Percentiles rank a stretch among this genome's conserved stretches.
These are phyloP conservation scores for Creontiades dilutus DNA, from an alignment of 2,888 invertebrate species.

Conservation along the genomic window DNA sequence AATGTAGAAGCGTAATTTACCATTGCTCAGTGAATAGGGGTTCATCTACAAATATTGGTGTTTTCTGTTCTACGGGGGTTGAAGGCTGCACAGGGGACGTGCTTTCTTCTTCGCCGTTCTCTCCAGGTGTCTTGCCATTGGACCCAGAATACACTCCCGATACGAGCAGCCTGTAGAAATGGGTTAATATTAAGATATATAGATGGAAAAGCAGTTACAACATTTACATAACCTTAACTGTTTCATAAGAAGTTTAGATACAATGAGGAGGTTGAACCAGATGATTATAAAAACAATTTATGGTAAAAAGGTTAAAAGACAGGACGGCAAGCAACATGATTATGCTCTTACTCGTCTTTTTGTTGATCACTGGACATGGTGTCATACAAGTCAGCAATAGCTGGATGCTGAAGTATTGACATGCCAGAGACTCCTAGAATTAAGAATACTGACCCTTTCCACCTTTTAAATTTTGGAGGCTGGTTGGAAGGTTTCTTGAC, in stretches of 20 bases:
- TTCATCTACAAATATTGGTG: slow-evolving; percentile 86
- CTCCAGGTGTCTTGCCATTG: slow-evolving; percentile 77
- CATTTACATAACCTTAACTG: neutral
- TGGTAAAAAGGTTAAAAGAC: neutral
- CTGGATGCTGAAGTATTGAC: slow-evolving; percentile 12
- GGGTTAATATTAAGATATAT: neutral
- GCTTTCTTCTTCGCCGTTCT: slow-evolving; percentile 79
- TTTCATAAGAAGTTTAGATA: neutral
- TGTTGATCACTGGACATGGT: neutral
- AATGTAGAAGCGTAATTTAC: slow-evolving; percentile 78
- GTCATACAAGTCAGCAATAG: slow-evolving; percentile 15
- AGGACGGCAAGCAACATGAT: neutral
- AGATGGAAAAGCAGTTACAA: neutral
- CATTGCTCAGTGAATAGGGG: slow-evolving; percentile 90
- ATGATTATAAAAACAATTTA: neutral
- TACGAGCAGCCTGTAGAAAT: slow-evolving; percentile 72
- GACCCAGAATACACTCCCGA: slow-evolving; percentile 74
- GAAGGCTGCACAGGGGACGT: slow-evolving; percentile 78
- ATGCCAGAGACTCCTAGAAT: slow-evolving; percentile 10
- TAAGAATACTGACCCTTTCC: slow-evolving; percentile 77
- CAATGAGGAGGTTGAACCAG: neutral
- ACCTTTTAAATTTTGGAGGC: slow-evolving; percentile 78
- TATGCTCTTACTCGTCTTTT: neutral
- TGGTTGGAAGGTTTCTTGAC: slow-evolving; percentile 76
- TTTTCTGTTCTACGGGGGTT: slow-evolving; percentile 81